Evolutionary conservation across 2,888 invertebrate genomes (phyloP), one percentile per base, ranked within the genome.

Genomic region (Leucophora obtusa): DNA sequence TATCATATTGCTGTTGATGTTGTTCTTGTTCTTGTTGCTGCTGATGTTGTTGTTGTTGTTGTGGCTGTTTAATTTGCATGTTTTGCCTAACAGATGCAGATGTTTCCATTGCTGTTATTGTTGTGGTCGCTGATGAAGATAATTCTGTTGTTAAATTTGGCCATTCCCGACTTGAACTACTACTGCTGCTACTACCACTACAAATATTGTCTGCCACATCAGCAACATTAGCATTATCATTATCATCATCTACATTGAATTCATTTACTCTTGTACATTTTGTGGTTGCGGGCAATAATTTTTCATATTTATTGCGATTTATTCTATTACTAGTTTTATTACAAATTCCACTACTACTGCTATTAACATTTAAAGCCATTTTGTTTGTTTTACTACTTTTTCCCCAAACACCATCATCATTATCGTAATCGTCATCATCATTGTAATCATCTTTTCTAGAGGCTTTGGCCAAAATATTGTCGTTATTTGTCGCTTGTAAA

Each of bases 261-360:
- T 68, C 69, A 76, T 53, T 77, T 59, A 60, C 69, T 56, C 65
- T 81, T 70, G 77, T 81, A 73, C 53, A 53, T 47, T 74, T 81
- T 73, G 73, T 66, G 77, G 77, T 74, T 56, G 63, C 56, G 70
- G 81, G 69, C 77, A 77, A 77, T 73, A 73, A 73, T 70, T 81
- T 74, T 65, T 81, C 70, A 77, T 77, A 70, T 74, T 73, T 81
- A 73, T 81, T 73, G 53, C 70, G 69, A 47, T 70, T 73, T 54
- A 60, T 78, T 54, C 18, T 60, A 24, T 24, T 47, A n/a, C 43
- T 47, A n/a, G 14, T n/a, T n/a, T n/a, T 5, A 14, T 14, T 43
- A 14, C 43, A 14, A 11, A 5, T 3, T 35, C 24, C 24, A 24
- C 24, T 35, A 35, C 35, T 35, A 35, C 35, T 35, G 8, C 35